Base-by-base conservation (phyloP, 2,888 invertebrate genomes). In the Metacarcinus magister region DNA sequence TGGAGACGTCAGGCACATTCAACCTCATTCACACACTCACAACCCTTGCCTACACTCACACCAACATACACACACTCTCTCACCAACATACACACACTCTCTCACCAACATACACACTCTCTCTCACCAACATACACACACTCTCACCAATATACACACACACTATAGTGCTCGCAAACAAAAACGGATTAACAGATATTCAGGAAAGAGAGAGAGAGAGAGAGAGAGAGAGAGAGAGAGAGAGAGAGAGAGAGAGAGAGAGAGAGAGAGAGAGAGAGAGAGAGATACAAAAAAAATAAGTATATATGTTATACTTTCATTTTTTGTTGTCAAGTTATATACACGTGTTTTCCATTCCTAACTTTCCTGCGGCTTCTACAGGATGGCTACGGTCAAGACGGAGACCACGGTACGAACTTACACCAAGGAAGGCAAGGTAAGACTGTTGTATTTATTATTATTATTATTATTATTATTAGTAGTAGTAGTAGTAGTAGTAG, bases 371-470 rank as follows among this genome's bases (percentile, higher is more conserved):
- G 87, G n/a, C 39, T 28, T 82, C 75, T 28, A 75, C 92, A 95
- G 95, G 92, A 95, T 95, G 95, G 95, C 82, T 19, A 95, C 92
- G 92, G 93, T 82, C 75, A 92, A 39, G 46, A 92, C 82, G 23
- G 95, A 95, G 54, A 95, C 95, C 32, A 95, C 95, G 1, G 92
- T 82, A 39, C 91, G 92, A 23, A 95, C 92, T 87, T 95, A 54
- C 92, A 93, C 92, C 95, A 95, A 95, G 92, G 87, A 95, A 23
- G 95, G 95, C 43, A 95, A 92, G 95, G 95, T 95, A 92, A 46
- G 95, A 54, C 28, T 92, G 92, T 54, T 54, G 92, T 5, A 32
- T 23, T 54, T 13, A 10, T 13, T n/a, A 39, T 32, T 39, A 39
- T 87, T 87, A 16, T 87, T 87, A 16, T 28, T 87, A 32, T 91